phyloP scores from a whole-genome alignment of 2,888 invertebrate species.

The Catocala nupta region DNA sequence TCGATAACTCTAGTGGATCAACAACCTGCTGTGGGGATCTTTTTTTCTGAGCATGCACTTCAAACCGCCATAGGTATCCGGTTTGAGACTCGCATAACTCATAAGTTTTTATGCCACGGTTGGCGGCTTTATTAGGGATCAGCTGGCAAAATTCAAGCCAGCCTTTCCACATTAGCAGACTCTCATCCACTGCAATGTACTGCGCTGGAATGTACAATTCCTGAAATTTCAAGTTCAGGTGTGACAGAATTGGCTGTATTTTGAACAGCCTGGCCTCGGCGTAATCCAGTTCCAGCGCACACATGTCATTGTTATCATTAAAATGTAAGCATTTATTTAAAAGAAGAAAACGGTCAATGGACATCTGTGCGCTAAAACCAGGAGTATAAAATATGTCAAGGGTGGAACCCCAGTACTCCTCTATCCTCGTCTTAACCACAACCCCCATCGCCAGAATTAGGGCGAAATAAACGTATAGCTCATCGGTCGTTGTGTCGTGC shows the following conservation, averaged over 20 bases:
- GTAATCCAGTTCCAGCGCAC: too few species aligned
- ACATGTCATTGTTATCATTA: not conserved
- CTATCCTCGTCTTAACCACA: too few species aligned
- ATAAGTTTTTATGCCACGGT: too few species aligned
- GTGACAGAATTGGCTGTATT: not conserved
- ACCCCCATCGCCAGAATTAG: too few species aligned
- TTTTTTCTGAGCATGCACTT: constrained; percentile 6
- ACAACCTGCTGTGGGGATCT: not conserved
- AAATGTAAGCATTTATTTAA: constrained; percentile 4
- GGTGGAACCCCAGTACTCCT: too few species aligned
- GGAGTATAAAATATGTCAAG: constrained; percentile 3
- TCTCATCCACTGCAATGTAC: too few species aligned
- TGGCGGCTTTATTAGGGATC: too few species aligned
- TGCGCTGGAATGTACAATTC: too few species aligned
- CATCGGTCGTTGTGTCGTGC: too few species aligned
- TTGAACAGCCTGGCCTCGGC: not conserved
- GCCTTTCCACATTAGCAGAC: too few species aligned
- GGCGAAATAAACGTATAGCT: too few species aligned
- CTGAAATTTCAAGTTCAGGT: not conserved
- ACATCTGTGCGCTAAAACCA: constrained; percentile 4
- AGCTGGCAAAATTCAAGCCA: too few species aligned
- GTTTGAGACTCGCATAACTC: constrained; percentile 47
- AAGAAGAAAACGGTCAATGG: not conserved
- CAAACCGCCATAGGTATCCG: constrained; percentile 32
- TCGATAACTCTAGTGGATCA: not conserved